Evolutionary conservation across 2,113 vertebrate genomes (phyloP).

Genomic region (Canis aureus): DNA sequence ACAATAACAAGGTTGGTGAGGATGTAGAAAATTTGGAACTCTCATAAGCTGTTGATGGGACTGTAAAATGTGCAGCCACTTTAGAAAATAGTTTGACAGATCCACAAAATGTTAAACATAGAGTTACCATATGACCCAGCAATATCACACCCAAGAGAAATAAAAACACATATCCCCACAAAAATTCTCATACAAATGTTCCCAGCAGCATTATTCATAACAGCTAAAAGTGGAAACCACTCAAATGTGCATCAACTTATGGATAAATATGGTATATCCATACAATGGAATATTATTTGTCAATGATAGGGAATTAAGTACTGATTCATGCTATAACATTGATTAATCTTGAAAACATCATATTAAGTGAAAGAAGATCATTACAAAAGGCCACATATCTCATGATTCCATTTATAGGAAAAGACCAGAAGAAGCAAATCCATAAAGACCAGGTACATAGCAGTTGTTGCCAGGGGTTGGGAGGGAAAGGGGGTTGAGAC

Average conservation of each 20-base stretch:
- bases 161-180: not conserved
- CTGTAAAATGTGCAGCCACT: not conserved
- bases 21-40: not conserved
- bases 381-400: not conserved
- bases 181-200: not conserved
- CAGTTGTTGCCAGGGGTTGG: not conserved
- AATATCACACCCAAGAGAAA: not conserved
- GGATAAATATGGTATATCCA: not conserved
- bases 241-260: not conserved
- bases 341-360: not conserved
- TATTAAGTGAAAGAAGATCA: not conserved
- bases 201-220: not conserved
- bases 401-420: not conserved
- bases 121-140: not conserved
- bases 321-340: not conserved
- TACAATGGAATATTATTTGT: not conserved
- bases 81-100: not conserved
- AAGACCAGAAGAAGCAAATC: not conserved
- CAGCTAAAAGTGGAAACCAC: not conserved
- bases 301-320: not conserved
- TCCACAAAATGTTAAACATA: conserved; percentile 41
- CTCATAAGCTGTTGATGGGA: not conserved
- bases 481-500: not conserved
- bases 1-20: not conserved
- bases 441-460: not conserved